These are phyloP conservation scores for Actenoides hombroni DNA, from an alignment of 2,113 vertebrate genomes.

Conservation along the genomic window DNA sequence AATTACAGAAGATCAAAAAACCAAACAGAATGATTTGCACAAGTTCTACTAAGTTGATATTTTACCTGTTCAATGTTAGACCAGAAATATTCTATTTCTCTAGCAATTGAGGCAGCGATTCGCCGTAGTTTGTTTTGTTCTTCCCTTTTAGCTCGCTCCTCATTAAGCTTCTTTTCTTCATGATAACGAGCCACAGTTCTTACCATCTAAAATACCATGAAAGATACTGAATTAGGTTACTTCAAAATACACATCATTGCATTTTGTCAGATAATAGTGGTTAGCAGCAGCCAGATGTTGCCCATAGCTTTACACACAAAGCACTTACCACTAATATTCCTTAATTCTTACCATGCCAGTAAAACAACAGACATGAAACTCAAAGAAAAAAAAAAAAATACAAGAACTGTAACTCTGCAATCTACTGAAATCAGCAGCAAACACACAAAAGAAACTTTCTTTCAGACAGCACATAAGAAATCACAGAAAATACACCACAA, in stretches of 20 bases:
- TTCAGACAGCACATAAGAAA: background rate
- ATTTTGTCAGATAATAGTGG: background rate
- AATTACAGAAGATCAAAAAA: background rate
- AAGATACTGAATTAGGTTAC: background rate
- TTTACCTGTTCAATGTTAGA: conserved; percentile 90
- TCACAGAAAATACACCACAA: background rate
- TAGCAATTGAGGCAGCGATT: conserved; percentile 87
- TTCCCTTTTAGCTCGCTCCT: conserved; percentile 82
- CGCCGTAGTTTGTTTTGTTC: conserved; percentile 83
- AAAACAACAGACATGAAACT: background rate
- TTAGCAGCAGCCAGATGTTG: background rate
- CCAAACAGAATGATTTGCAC: background rate
- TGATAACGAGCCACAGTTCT: conserved; percentile 89
- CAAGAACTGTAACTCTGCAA: background rate
- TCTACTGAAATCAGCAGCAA: background rate
- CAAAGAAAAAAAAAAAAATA: background rate
- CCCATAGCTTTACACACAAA: background rate
- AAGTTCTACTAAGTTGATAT: background rate
- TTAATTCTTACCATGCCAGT: background rate
- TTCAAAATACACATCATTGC: background rate
- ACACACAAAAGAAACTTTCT: background rate
- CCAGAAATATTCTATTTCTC: conserved; percentile 93
- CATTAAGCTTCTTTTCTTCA: conserved; percentile 83
- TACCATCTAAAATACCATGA: conserved; percentile 78
- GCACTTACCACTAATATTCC: background rate